Evolutionary conservation across 2,113 vertebrate species (phyloP).

Genomic region (Channa argus): DNA sequence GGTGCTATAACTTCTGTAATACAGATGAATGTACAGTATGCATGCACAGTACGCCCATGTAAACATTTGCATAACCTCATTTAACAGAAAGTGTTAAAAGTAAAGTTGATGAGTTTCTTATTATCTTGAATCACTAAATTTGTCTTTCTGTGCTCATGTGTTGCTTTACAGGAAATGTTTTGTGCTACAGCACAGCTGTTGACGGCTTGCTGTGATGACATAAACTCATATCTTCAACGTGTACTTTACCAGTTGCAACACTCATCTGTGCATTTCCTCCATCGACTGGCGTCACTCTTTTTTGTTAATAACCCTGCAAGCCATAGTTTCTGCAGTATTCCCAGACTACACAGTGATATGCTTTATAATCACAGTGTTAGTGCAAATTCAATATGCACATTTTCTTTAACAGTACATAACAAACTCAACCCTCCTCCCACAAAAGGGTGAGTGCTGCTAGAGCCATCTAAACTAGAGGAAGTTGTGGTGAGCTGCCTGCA

Average conservation of each 20-base stretch:
- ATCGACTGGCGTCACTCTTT: constrained; percentile 13
- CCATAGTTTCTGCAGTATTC: neutral
- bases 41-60: too few relatives aligned
- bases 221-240: constrained; percentile 38
- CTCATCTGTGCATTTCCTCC: constrained; percentile 48
- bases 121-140: too few relatives aligned
- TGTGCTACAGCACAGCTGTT: constrained; percentile 23
- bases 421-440: constrained; percentile 26
- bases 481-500: constrained; percentile 55
- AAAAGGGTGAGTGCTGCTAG: constrained; percentile 16
- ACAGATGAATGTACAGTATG: too few relatives aligned
- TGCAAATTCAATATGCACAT: neutral
- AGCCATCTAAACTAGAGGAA: constrained; percentile 45
- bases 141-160: neutral
- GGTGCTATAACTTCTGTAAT: too few relatives aligned
- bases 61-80: too few relatives aligned
- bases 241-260: constrained; percentile 46
- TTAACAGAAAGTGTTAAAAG: too few relatives aligned
- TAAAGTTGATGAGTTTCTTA: too few relatives aligned
- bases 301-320: neutral
- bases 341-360: neutral
- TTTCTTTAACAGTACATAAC: neutral
- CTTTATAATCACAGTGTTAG: neutral
- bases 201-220: constrained; percentile 14
- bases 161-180: constrained; percentile 45